Base-by-base conservation (phyloP, 1,140 invertebrate species). In the Sinella curviseta region DNA sequence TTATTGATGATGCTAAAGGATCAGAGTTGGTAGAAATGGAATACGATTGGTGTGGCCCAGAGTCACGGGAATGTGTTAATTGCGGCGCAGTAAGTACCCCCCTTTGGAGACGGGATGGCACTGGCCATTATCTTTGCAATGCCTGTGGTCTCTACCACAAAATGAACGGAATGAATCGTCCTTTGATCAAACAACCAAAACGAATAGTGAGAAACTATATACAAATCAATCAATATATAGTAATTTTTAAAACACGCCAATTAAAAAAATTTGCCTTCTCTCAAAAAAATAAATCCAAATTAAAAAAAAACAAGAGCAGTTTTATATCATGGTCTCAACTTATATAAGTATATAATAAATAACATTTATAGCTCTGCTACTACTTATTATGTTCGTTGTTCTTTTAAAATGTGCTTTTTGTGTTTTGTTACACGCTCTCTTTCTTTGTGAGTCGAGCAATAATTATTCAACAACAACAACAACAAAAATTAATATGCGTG, bases 91-190 rank as follows among this genome's bases (percentile, higher is more conserved):
- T 95, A 84, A 65, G 28, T 33, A 70, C 65, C 26, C 97, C 97
- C 12, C 89, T 99, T 65, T 99, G 97, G 97, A 90, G 97, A 76
- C 90, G 97, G 81, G 97, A 99, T 87, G 93, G 95, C 65, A 97
- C 95, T 67, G 96, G 97, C 0, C 96, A 99, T 89, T 99, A 99
- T 89, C 90, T 99, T 82, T 99, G 97, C 90, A 99, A 99, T 88
- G 97, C 97, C 57, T 99, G 36, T 77, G 48, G 96, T 78, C 90
- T 97, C 54, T 97, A 97, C 90, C 95, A 96, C 88, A 97, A 97
- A 89, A 95, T 97, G 92, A 97, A 98, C 89, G 94, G 95, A 83
- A 95, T 95, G 91, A 95, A 95, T 88, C 90, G 94, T 82, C 94
- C 94, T 55, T 89, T 96, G 83, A 94, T 95, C 81, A 95, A 95